Base-by-base conservation (phyloP, 2,888 invertebrate species). In the Aquatica leii region DNA sequence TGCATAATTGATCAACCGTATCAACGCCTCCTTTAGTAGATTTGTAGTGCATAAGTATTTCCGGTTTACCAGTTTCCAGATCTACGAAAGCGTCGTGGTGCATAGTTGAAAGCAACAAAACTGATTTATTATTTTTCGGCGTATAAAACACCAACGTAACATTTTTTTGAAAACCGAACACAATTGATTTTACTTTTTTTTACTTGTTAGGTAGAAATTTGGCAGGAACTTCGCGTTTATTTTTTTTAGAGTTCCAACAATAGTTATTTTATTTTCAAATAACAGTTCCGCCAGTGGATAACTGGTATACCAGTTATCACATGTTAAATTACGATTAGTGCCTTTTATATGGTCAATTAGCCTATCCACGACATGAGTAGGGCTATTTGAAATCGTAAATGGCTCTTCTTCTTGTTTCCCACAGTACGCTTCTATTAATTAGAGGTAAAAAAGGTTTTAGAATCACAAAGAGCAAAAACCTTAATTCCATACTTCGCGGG, bases 31-130 rank as follows among this genome's bases (percentile, higher is more conserved):
- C 69, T 67, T 74, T 76, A 15, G 71, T 70, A 31, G 48, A 56
- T 53, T 76, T 74, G 51, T 74, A 76, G 55, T 71, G 67, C 6
- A 69, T 50, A 8, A 71, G 62, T 18, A 58, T 49, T 50, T 43
- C 62, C n/a, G 74, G 71, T 58, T 76, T 74, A 17, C 59, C 60
- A 6, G 70, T 67, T 11, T 69, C 63, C 57, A 71, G 59, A 68
- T 73, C 60, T 14, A 71, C 63, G 57, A 69, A 65, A 15, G 50
- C 40, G 24, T 57, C 50, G 50, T 69, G 65, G 50, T 74, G 73
- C 68, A 74, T 68, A 6, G 71, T 71, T 46, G 70, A 74, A 12
- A 75, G 24, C 20, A 75, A 60, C 46, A 71, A 60, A 11, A 75
- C 73, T 49, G 60, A 41, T 65, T 70, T 74, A n/a, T n/a, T 73